Percentiles rank a stretch among this genome's conserved stretches.
Evolutionary conservation across 37 sponge, comb jelly and placozoan genomes (phyloP).

Genomic region (Ephydatia muelleri): DNA sequence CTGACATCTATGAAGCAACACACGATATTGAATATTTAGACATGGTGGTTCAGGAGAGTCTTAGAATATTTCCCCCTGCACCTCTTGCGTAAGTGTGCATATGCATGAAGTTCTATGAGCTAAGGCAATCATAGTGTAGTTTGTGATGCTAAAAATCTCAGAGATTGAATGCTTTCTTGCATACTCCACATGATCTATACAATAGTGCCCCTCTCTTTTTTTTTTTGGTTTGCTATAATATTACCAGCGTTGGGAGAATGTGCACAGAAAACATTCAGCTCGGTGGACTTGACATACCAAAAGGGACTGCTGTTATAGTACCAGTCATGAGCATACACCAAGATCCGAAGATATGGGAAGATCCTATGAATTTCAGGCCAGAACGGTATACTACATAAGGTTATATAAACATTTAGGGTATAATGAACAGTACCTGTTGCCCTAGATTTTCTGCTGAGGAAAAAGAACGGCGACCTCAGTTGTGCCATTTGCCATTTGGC

Average conservation of each 20-base stretch:
- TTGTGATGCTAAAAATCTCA: too few species aligned
- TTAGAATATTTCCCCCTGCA: constrained; percentile 75
- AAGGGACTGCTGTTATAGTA: constrained; percentile 26
- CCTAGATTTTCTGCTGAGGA: constrained; percentile 67
- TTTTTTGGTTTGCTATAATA: too few species aligned
- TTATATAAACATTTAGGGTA: not conserved
- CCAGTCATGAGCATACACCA: constrained; percentile 60
- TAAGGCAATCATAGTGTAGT: too few species aligned
- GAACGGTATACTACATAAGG: constrained; percentile 48
- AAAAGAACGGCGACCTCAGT: constrained; percentile 49
- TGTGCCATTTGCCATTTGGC: constrained; percentile 73
- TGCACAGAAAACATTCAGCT: not conserved
- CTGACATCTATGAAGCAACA: constrained; percentile 56
- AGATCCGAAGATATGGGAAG: constrained; percentile 69
- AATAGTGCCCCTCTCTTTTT: too few species aligned
- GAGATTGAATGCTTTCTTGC: too few species aligned
- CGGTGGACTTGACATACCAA: constrained; percentile 29
- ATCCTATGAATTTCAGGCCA: constrained; percentile 79
- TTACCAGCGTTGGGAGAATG: not conserved
- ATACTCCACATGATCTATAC: too few species aligned
- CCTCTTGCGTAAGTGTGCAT: not conserved
- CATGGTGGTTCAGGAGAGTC: constrained; percentile 72
- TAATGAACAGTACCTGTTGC: not conserved
- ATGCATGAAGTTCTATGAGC: too few species aligned
- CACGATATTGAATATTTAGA: constrained; percentile 74